These are phyloP conservation scores for Stegophylla sp. DNA, from an alignment of 2,888 invertebrate species.

Conservation along the genomic window DNA sequence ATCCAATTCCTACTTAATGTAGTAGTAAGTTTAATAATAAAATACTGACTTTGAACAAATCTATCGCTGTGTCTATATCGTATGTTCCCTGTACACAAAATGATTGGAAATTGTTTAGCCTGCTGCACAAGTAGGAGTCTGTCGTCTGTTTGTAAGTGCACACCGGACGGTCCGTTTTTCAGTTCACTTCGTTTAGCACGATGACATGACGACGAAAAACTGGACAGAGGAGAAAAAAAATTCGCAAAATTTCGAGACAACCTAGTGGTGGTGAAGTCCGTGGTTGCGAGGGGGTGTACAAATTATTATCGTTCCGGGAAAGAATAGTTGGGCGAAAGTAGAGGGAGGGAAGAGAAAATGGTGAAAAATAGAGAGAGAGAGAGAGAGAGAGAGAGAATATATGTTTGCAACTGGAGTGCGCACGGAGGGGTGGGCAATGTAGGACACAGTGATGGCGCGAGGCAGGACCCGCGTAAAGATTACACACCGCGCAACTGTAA, in stretches of 20 bases:
- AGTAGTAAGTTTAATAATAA: background rate
- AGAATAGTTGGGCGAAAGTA: background rate
- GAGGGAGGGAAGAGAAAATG: background rate
- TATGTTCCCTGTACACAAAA: background rate
- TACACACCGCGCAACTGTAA: background rate
- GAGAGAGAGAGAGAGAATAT: background rate
- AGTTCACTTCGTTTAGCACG: background rate
- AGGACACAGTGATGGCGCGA: background rate
- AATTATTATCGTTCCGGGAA: background rate
- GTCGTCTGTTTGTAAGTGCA: background rate
- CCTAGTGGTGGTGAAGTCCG: background rate
- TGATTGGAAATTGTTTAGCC: background rate
- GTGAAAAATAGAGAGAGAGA: too few relatives aligned
- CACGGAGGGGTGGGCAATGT: background rate
- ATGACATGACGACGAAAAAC: background rate
- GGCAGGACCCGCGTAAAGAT: background rate
- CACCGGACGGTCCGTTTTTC: background rate
- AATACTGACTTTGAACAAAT: slow-evolving; percentile 12
- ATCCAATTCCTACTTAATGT: background rate
- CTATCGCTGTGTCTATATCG: background rate
- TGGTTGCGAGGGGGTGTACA: background rate
- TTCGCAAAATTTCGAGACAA: background rate
- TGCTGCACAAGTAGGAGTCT: background rate
- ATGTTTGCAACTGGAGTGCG: background rate
- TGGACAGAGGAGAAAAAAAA: background rate